These are phyloP conservation scores for Brachionus sp. DNA, from an alignment of 1,140 invertebrate species.

Conservation along the genomic window DNA sequence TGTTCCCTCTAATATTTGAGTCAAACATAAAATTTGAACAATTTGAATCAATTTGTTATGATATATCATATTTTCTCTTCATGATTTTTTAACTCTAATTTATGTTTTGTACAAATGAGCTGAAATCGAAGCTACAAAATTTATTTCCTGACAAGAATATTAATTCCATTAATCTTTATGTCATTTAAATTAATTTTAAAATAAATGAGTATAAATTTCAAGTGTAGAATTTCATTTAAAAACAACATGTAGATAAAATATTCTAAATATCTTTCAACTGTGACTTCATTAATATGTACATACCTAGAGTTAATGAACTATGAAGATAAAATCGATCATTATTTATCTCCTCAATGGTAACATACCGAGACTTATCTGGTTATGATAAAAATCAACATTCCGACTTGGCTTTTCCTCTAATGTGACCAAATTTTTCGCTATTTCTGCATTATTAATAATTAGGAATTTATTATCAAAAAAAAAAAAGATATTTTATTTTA, in stretches of 20 bases:
- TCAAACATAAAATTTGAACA: not conserved
- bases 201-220: slow-evolving; percentile 1
- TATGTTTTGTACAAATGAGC: not conserved
- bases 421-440: not conserved
- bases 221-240: not conserved
- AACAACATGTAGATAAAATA: not conserved
- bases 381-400: not conserved
- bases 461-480: too few relatives aligned
- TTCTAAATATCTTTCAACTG: not conserved
- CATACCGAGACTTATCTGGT: not conserved
- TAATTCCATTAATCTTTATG: slow-evolving; percentile 16
- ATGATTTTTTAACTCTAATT: not conserved
- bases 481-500: too few relatives aligned
- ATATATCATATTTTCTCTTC: not conserved
- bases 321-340: not conserved
- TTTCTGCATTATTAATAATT: too few relatives aligned
- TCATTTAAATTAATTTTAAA: slow-evolving; percentile 1
- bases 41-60: not conserved
- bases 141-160: slow-evolving; percentile 25
- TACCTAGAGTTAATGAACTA: slow-evolving; percentile 8
- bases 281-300: not conserved
- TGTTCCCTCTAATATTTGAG: not conserved
- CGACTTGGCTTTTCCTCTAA: not conserved
- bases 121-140: not conserved
- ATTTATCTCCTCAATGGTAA: not conserved